These are phyloP conservation scores for Notospermus geniculatus DNA, from an alignment of 1,140 invertebrate species.

Conservation along the genomic window DNA sequence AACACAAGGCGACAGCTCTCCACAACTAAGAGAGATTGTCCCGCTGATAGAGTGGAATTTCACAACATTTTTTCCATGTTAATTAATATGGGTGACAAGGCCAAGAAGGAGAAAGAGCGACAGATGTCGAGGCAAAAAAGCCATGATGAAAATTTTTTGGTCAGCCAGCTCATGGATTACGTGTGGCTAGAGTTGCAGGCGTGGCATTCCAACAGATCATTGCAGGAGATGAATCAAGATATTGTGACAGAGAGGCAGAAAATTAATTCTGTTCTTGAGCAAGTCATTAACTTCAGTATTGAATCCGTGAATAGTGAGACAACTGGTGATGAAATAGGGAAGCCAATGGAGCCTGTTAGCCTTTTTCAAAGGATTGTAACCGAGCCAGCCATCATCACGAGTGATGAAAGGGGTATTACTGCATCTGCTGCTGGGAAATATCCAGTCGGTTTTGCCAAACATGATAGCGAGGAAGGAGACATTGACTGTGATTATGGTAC, in stretches of 20 bases:
- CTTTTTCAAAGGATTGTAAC: constrained; percentile 9
- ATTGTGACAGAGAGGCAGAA: constrained; percentile 71
- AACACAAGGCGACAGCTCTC: constrained; percentile 15
- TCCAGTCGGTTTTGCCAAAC: neutral
- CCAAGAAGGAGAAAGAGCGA: constrained; percentile 58
- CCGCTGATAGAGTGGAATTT: constrained; percentile 62
- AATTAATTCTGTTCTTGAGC: constrained; percentile 68
- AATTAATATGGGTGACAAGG: constrained; percentile 68
- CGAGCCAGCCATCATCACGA: neutral
- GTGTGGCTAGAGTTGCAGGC: constrained; percentile 89
- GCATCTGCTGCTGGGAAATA: constrained; percentile 6
- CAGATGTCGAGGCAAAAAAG: constrained; percentile 64
- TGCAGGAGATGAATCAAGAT: constrained; percentile 73
- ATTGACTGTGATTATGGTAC: constrained; percentile 13
- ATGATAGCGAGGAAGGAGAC: neutral
- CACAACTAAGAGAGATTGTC: constrained; percentile 43
- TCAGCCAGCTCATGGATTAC: constrained; percentile 82
- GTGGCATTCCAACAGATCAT: constrained; percentile 66
- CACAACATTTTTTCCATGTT: constrained; percentile 69
- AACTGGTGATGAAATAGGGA: neutral
- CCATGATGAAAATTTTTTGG: constrained; percentile 79
- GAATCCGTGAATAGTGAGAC: constrained; percentile 8
- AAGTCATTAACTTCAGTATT: constrained; percentile 75
- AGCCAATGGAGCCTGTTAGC: neutral
- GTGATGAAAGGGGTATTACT: neutral